Conservation (phyloP, 2,113 vertebrate species). For the Protobothrops mucrosquamatus region DNA sequence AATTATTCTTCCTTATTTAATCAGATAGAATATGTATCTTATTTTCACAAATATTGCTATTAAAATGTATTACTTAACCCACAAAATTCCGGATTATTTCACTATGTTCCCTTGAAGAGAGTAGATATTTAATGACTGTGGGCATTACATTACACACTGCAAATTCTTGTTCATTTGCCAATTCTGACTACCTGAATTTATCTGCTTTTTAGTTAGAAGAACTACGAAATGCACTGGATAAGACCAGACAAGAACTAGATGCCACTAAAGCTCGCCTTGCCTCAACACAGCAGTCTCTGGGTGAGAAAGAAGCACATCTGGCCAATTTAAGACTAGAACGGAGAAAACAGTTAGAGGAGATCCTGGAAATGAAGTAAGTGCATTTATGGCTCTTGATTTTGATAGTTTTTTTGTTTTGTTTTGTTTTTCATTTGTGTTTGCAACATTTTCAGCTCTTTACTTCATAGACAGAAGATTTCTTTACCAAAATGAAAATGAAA, state of each 20-base stretch:
- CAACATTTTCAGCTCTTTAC: background rate
- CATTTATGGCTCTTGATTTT: slow-evolving; percentile 9
- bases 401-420: background rate
- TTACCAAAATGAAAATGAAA: background rate
- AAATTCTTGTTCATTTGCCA: background rate
- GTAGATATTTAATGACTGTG: background rate
- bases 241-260: slow-evolving; percentile 92
- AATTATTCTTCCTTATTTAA: background rate
- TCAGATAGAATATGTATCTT: background rate
- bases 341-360: slow-evolving; percentile 92
- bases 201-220: slow-evolving; percentile 84
- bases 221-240: slow-evolving; percentile 88
- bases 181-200: slow-evolving; percentile 11
- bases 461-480: background rate
- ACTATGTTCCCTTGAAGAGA: background rate
- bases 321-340: slow-evolving; percentile 84
- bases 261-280: slow-evolving; percentile 87
- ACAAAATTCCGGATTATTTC: background rate
- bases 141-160: background rate
- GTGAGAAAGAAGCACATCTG: slow-evolving; percentile 88
- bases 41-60: background rate
- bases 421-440: background rate
- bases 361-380: slow-evolving; percentile 98
- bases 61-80: background rate
- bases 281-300: slow-evolving; percentile 89